Percentiles rank a stretch among this genome's conserved stretches.
Evolutionary conservation across 2,888 invertebrate genomes (phyloP).

Genomic region (Sthenelais limicola): DNA sequence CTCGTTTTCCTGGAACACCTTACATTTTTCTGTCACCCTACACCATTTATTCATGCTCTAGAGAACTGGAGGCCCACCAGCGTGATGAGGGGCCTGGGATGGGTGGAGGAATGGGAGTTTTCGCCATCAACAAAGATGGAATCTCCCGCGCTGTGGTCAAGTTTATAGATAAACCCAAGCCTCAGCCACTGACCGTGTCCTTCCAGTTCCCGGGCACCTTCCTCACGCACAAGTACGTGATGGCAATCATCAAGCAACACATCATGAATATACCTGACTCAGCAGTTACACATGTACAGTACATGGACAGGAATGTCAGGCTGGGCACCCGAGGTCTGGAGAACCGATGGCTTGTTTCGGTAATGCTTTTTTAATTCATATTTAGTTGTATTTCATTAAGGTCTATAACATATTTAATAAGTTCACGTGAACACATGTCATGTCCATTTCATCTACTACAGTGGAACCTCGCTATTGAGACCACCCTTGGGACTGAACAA

Average conservation of each 20-base stretch:
- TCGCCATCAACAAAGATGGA: conserved; percentile 45
- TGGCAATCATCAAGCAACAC: conserved; percentile 47
- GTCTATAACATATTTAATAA: too few relatives aligned
- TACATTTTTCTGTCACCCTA: too few relatives aligned
- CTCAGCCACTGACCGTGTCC: conserved; percentile 43
- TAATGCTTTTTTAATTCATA: too few relatives aligned
- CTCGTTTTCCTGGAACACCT: too few relatives aligned
- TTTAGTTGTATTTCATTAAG: too few relatives aligned
- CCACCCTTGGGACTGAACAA: too few relatives aligned
- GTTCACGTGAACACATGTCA: too few relatives aligned
- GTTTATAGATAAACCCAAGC: conserved; percentile 42
- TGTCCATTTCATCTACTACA: too few relatives aligned
- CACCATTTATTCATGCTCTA: too few relatives aligned
- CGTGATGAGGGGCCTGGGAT: background rate
- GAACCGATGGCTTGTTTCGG: conserved; percentile 47
- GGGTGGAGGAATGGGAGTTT: conserved; percentile 39
- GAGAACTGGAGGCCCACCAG: conserved; percentile 3
- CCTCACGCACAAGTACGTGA: conserved; percentile 48
- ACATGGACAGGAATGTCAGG: conserved; percentile 47
- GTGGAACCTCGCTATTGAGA: too few relatives aligned
- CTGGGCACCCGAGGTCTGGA: conserved; percentile 46
- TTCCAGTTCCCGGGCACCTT: conserved; percentile 50
- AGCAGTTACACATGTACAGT: conserved; percentile 42
- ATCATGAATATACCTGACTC: background rate
- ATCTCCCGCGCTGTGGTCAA: conserved; percentile 47